Percentiles rank a stretch among this genome's conserved stretches.
Conservation (phyloP, 2,113 vertebrate species). For the Strigops habroptila region DNA sequence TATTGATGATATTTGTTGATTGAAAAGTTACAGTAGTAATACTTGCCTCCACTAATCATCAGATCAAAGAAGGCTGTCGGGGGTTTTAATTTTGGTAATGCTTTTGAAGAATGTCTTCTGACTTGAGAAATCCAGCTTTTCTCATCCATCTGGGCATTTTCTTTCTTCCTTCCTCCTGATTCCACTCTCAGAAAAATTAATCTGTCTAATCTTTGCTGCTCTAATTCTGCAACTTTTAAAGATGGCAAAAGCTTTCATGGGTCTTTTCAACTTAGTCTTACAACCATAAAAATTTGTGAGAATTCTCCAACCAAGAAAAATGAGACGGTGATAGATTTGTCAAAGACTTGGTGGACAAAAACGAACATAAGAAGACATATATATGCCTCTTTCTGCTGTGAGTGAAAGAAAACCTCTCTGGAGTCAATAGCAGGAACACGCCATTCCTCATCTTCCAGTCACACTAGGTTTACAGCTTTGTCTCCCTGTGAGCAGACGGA, state of each 20-base stretch:
- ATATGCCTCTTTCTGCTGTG: not conserved
- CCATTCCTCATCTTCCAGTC: not conserved
- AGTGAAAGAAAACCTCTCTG: not conserved
- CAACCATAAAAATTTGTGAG: not conserved
- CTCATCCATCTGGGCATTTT: not conserved
- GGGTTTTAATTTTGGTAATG: not conserved
- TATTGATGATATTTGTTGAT: not conserved
- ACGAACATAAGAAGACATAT: not conserved
- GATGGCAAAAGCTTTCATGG: not conserved
- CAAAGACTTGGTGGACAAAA: not conserved
- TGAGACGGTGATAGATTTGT: not conserved
- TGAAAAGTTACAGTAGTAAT: not conserved
- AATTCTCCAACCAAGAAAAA: conserved; percentile 8
- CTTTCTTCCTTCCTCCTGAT: not conserved
- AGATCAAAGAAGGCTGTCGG: not conserved
- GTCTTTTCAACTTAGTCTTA: not conserved
- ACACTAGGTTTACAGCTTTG: not conserved
- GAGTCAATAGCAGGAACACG: not conserved
- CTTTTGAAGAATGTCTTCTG: not conserved
- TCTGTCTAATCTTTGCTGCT: not conserved
- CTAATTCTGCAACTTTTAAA: conserved; percentile 6
- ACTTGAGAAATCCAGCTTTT: not conserved
- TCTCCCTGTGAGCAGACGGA: not conserved
- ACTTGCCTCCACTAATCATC: not conserved
- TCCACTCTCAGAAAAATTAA: not conserved